Evolutionary conservation across 2,888 invertebrate genomes (phyloP).

Genomic region (Podotricha telesiphe): DNA sequence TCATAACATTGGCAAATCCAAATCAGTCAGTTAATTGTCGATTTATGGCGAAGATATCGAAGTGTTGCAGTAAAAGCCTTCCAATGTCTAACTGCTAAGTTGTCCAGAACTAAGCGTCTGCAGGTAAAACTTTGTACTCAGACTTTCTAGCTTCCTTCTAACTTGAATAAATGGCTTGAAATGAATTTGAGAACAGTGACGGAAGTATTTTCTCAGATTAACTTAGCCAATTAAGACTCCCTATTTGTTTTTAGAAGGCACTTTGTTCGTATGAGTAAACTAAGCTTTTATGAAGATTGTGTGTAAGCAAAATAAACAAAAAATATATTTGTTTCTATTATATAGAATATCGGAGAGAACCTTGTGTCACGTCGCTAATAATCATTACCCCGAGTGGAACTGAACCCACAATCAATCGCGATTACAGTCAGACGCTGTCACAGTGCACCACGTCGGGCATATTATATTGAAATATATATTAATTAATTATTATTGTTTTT

Average conservation of each 20-base stretch:
- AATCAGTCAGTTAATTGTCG: constrained; percentile 45
- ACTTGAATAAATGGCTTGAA: constrained; percentile 33
- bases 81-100: constrained; percentile 44
- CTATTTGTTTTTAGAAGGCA: not conserved
- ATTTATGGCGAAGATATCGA: constrained; percentile 44
- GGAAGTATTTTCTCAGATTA: constrained; percentile 16
- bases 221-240: constrained; percentile 12
- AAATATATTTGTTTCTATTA: no score
- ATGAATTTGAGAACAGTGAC: constrained; percentile 21
- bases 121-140: constrained; percentile 43
- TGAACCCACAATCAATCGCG: no score
- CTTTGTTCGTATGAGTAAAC: not conserved
- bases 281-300: not conserved
- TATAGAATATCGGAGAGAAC: no score
- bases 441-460: no score
- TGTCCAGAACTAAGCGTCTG: constrained; percentile 39
- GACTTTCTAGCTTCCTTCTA: constrained; percentile 22
- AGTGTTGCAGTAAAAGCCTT: constrained; percentile 48
- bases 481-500: no score
- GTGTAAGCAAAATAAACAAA: no score
- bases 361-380: no score
- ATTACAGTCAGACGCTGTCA: no score
- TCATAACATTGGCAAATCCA: constrained; percentile 31
- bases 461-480: no score
- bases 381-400: no score